These are phyloP conservation scores for Plutomurus gul DNA, from an alignment of 1,140 invertebrate species.

Conservation along the genomic window DNA sequence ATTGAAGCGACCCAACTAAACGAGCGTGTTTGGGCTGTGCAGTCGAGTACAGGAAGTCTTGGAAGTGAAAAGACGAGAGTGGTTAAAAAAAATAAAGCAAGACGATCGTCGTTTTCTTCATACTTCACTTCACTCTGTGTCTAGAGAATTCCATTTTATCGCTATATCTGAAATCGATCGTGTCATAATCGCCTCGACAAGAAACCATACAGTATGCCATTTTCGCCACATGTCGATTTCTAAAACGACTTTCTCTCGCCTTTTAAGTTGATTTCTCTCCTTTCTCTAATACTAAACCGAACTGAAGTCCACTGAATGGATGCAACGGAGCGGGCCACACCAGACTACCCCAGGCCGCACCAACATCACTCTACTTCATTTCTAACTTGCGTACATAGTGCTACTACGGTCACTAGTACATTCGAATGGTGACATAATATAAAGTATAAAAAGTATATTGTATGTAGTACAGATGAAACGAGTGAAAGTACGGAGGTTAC, in stretches of 20 bases:
- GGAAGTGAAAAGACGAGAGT: neutral
- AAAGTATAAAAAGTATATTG: neutral
- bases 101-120: neutral
- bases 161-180: constrained; percentile 34
- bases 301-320: too few relatives aligned
- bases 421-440: neutral
- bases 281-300: neutral
- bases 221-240: constrained; percentile 31
- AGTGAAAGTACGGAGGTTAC: too few relatives aligned
- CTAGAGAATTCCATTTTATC: constrained; percentile 29
- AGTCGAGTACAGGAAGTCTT: neutral
- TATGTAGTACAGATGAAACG: too few relatives aligned
- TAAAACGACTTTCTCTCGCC: neutral
- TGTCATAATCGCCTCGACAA: constrained; percentile 31
- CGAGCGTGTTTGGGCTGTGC: neutral
- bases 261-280: constrained; percentile 16
- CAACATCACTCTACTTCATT: too few relatives aligned
- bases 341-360: neutral
- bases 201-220: constrained; percentile 36
- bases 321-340: neutral
- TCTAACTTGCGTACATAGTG: too few relatives aligned
- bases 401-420: too few relatives aligned
- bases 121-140: constrained; percentile 14
- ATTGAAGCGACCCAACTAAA: too few relatives aligned
- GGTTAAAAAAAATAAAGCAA: constrained; percentile 21